Evolutionary conservation across 2,888 invertebrate genomes (phyloP).

Genomic region (Chamaedrilus cognettii): DNA sequence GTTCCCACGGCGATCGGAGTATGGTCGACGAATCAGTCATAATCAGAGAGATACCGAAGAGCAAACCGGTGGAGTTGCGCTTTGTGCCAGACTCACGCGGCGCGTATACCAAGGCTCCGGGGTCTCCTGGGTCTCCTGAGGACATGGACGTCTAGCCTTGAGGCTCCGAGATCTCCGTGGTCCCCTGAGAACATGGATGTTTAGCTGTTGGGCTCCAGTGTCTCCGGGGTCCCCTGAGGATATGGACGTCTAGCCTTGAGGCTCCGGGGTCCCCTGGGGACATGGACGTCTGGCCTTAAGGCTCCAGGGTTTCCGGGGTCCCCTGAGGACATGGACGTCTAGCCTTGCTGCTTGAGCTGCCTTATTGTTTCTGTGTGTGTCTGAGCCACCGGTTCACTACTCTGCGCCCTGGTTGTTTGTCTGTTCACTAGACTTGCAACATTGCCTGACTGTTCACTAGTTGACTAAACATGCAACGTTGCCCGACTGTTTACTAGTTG

Average conservation of each 20-base stretch:
- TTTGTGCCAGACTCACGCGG: slow-evolving; percentile 23
- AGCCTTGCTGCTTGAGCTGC: too few relatives aligned
- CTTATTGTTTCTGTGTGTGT: too few relatives aligned
- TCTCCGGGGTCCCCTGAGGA: slow-evolving; percentile 31
- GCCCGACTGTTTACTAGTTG: too few relatives aligned
- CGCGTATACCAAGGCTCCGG: slow-evolving; percentile 25
- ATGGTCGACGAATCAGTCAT: not conserved
- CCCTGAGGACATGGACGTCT: slow-evolving; percentile 31
- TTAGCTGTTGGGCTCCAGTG: too few relatives aligned
- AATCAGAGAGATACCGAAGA: slow-evolving; percentile 2
- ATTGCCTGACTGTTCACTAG: too few relatives aligned
- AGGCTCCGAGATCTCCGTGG: too few relatives aligned
- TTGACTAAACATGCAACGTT: too few relatives aligned
- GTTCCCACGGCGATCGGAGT: too few relatives aligned
- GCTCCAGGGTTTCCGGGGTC: slow-evolving; percentile 27
- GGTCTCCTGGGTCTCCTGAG: slow-evolving; percentile 29
- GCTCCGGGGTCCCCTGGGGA: slow-evolving; percentile 31
- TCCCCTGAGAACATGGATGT: too few relatives aligned
- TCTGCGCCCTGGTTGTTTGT: too few relatives aligned
- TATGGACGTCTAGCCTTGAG: slow-evolving; percentile 20
- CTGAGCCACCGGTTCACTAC: too few relatives aligned
- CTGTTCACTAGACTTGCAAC: too few relatives aligned
- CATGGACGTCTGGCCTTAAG: slow-evolving; percentile 20
- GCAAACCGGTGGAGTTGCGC: not conserved
- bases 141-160: slow-evolving; percentile 25